Conservation (phyloP, 2,797 vertebrate genomes). For the Myioborus melanocephalus region DNA sequence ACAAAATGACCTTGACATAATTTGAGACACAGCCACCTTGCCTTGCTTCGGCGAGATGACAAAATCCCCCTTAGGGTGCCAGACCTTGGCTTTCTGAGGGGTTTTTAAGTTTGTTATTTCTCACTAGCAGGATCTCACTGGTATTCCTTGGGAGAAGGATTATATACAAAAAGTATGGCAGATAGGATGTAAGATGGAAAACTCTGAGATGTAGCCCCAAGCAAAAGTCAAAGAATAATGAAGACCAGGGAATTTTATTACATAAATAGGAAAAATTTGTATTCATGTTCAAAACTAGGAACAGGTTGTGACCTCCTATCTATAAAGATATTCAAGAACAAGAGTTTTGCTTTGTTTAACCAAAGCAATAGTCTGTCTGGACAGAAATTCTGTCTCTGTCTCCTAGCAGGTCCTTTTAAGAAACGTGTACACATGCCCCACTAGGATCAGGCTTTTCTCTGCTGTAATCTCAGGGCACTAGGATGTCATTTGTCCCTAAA, state of each 20-base stretch:
- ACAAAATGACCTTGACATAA: not conserved
- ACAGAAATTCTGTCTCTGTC: not conserved
- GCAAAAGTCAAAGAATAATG: not conserved
- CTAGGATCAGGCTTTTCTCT: not conserved
- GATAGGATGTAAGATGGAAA: not conserved
- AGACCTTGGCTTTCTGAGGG: not conserved
- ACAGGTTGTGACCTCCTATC: not conserved
- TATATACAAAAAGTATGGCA: not conserved
- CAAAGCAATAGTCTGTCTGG: not conserved
- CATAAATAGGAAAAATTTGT: not conserved
- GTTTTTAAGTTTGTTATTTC: not conserved
- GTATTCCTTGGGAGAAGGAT: not conserved
- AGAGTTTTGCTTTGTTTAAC: not conserved
- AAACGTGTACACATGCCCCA: not conserved
- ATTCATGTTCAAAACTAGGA: not conserved
- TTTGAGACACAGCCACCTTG: not conserved
- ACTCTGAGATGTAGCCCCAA: rapidly evolving
- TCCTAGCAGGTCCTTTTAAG: not conserved
- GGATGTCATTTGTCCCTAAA: not conserved
- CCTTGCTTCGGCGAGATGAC: not conserved
- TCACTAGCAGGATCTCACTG: not conserved
- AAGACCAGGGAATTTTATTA: not conserved
- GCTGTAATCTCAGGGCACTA: not conserved
- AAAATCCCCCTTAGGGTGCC: not conserved
- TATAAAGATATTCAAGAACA: not conserved